phyloP scores from a whole-genome alignment of 1,140 invertebrate genomes.

The Bombus cullumanus region DNA sequence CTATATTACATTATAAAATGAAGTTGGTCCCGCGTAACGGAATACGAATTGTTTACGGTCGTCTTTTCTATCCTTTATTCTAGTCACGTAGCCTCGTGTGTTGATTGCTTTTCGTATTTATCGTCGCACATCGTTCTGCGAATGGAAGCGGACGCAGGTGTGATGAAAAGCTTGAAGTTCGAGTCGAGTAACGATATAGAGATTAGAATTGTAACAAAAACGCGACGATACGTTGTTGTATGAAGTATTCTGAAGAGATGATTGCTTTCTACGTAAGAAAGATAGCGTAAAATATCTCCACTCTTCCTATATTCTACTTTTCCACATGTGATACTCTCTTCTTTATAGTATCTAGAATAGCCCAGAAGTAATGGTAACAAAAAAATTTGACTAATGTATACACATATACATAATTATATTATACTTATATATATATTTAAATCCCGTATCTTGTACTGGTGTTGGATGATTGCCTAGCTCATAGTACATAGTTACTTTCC shows the following conservation, averaged over 20 bases:
- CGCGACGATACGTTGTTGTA: not conserved
- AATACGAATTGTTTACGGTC: not conserved
- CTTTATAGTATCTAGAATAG: slow-evolving; percentile 70
- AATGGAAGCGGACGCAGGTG: not conserved
- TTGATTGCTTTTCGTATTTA: not conserved
- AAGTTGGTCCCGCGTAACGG: not conserved
- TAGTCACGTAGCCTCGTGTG: not conserved
- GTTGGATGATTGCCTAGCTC: slow-evolving; percentile 80
- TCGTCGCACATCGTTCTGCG: not conserved
- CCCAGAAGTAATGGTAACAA: slow-evolving; percentile 66
- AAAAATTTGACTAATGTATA: slow-evolving; percentile 44
- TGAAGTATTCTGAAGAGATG: not conserved
- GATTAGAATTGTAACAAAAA: slow-evolving; percentile 8
- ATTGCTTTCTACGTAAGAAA: not conserved
- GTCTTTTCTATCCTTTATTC: not conserved
- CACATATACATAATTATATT: slow-evolving; percentile 32
- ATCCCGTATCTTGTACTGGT: slow-evolving; percentile 75
- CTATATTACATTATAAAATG: not conserved
- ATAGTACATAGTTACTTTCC: slow-evolving; percentile 77
- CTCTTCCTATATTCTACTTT: slow-evolving; percentile 35
- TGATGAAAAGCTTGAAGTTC: not conserved
- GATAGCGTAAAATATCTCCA: slow-evolving; percentile 20
- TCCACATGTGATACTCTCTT: slow-evolving; percentile 55
- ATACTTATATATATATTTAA: slow-evolving; percentile 55
- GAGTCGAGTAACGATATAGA: not conserved